phyloP scores from a whole-genome alignment of 2,113 vertebrate genomes.

The Lagopus muta region DNA sequence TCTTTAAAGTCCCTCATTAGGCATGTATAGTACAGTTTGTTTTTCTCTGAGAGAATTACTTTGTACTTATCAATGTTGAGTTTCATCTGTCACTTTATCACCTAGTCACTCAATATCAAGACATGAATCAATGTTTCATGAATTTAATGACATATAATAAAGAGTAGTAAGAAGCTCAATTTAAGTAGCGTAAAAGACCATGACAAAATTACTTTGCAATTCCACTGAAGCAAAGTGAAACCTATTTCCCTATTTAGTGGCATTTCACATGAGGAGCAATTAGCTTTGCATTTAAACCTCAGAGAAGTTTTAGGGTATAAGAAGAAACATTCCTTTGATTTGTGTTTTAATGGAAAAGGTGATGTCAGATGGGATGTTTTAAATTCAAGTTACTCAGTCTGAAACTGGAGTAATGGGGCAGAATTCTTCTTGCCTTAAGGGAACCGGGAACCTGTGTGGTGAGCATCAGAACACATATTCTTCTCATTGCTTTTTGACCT shows the following conservation, averaged over 20 bases:
- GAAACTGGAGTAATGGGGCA: neutral
- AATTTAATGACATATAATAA: conserved; percentile 32
- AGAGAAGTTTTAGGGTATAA: neutral
- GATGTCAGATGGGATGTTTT: neutral
- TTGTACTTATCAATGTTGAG: neutral
- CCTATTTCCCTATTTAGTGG: neutral
- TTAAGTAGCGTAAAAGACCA: conserved; percentile 2
- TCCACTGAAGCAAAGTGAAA: neutral
- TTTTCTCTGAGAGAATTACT: conserved; percentile 13
- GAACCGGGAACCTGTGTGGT: neutral
- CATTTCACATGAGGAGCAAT: neutral
- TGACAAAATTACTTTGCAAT: neutral
- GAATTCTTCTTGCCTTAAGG: neutral
- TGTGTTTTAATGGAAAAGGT: neutral
- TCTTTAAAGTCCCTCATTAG: neutral
- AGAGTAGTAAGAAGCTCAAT: neutral
- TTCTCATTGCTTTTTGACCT: too few species aligned
- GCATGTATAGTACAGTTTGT: neutral
- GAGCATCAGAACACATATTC: neutral
- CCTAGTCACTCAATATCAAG: neutral
- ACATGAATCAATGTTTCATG: conserved; percentile 48
- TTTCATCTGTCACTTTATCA: conserved; percentile 34
- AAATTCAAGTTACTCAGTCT: neutral
- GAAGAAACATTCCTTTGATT: neutral
- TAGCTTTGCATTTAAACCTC: neutral